Base-by-base conservation (phyloP, 2,797 vertebrate genomes). In the Rhadinocentrus ornatus region DNA sequence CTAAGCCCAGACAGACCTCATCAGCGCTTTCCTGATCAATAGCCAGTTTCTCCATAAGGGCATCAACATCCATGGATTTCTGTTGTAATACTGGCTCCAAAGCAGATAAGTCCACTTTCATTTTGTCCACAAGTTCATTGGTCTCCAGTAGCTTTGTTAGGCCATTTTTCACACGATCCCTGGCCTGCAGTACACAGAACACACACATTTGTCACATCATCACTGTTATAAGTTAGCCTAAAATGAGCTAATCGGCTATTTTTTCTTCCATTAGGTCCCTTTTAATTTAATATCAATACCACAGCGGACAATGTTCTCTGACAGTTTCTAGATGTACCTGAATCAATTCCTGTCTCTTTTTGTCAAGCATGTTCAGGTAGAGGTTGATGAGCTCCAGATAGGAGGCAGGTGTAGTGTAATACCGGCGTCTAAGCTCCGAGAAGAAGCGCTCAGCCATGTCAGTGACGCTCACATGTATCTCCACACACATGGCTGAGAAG, bases 361-460 rank as follows among this genome's bases (percentile, higher is more conserved):
- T 89, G 15, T 72, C 82, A 13, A 97, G 89, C 96, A 97, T 97
- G 50, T 83, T 78, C 64, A 96, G 89, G 75, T 96, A 97, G 55
- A 97, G 93, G 77, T 96, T 96, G 86, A 97, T 96, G 74, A 97
- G 94, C 77, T 97, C 95, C 85, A 97, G 89, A 88, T 96, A 97
- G 69, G 96, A 97, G 44, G 95, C 96, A n/a, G 96, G 96, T 0
- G 95, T 96, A 11, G 95, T 96, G 80, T 96, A 97, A 87, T 96
- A 96, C 11, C 94, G 82, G 3, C 95, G 87, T 35, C 95, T 92
- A 48, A 96, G 92, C 83, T 96, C 96, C 0, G 83, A 82, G 61
- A 94, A 96, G 80, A 96, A 96, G 65, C 89, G 88, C 4, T 96
- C 95, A 0, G 95, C 96, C 93, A 94, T 95, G 32, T 93, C 92